Conservation (phyloP, 2,113 vertebrate species). For the Ammospiza nelsoni region DNA sequence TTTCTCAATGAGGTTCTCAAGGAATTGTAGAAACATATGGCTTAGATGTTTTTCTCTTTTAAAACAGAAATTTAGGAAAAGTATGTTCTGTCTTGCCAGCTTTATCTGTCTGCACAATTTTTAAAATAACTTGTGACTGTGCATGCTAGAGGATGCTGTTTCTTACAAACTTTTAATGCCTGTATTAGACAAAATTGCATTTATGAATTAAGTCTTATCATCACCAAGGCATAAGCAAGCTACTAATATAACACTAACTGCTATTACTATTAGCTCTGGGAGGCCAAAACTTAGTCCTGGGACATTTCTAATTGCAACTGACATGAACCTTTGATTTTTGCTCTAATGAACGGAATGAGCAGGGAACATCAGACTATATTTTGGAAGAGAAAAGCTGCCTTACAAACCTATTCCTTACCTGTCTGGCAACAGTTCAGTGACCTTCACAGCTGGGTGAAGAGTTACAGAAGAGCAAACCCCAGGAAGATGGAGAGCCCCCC, state of each 20-base stretch:
- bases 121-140: not conserved
- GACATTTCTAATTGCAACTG: not conserved
- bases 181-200: not conserved
- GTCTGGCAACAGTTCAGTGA: not conserved
- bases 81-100: not conserved
- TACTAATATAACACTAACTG: not conserved
- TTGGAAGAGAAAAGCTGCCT: not conserved
- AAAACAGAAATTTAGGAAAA: not conserved
- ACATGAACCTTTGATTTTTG: not conserved
- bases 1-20: not conserved
- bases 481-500: not conserved
- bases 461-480: not conserved
- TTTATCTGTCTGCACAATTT: not conserved
- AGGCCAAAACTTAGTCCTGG: not conserved
- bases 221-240: not conserved
- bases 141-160: not conserved
- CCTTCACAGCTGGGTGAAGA: not conserved
- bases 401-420: not conserved
- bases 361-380: not conserved
- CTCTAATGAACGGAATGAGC: not conserved
- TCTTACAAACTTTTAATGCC: not conserved
- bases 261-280: not conserved
- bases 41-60: not conserved
- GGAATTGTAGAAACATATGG: not conserved
- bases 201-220: not conserved